Conservation (phyloP, 2,888 invertebrate species). For the Sarcophaga rosellei region DNA sequence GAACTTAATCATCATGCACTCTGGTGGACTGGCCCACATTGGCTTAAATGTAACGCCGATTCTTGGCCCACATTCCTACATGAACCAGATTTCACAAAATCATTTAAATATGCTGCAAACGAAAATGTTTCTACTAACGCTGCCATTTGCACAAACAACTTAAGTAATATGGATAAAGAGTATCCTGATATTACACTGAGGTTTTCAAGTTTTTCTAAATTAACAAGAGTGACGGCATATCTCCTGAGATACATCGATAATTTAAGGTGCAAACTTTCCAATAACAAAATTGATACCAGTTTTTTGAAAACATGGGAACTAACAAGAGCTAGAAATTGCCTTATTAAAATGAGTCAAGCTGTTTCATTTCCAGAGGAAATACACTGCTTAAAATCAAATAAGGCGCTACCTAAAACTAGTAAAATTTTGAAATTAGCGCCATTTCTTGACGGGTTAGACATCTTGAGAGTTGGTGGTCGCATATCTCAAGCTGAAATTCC, state of each 20-base stretch:
- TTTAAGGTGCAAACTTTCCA: neutral
- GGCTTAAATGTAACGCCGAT: neutral
- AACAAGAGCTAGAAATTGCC: neutral
- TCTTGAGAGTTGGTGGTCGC: slow-evolving; percentile 12
- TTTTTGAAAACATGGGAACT: slow-evolving; percentile 21
- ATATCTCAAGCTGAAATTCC: slow-evolving; percentile 17
- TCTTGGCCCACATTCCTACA: neutral
- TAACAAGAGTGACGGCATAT: slow-evolving; percentile 19
- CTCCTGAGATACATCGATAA: slow-evolving; percentile 21
- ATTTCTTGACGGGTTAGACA: slow-evolving; percentile 20
- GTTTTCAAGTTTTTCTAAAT: slow-evolving; percentile 24
- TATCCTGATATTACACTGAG: slow-evolving; percentile 16
- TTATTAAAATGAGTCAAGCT: slow-evolving; percentile 35
- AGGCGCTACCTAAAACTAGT: neutral
- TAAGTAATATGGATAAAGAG: neutral
- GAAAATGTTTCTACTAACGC: neutral
- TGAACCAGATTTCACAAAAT: neutral
- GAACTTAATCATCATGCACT: too few species aligned
- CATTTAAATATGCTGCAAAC: too few species aligned
- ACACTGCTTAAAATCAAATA: neutral
- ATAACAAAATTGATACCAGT: neutral
- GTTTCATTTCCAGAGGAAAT: slow-evolving; percentile 32
- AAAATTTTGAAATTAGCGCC: slow-evolving; percentile 17
- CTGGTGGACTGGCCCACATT: too few species aligned
- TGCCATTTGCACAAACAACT: neutral